phyloP scores from a whole-genome alignment of 2,888 invertebrate species.

The Plutella xylostella region DNA sequence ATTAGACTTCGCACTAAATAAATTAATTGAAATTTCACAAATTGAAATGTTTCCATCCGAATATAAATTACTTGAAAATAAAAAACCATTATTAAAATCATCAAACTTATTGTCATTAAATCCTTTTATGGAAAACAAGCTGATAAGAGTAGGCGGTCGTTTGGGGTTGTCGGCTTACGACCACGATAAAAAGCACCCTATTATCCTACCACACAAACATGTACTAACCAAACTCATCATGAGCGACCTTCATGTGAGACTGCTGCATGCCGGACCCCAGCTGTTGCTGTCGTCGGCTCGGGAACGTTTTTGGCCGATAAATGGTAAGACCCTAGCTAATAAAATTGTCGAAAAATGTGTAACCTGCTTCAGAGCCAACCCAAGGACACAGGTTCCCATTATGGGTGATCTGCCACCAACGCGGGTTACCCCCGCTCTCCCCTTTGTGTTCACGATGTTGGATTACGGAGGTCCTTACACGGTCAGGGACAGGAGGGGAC shows the following conservation, averaged over 20 bases:
- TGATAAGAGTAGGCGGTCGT: constrained; percentile 4
- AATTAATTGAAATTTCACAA: neutral
- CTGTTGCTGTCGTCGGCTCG: neutral
- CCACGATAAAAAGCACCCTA: constrained; percentile 4
- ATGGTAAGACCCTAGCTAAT: neutral
- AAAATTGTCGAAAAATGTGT: neutral
- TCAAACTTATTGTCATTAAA: neutral
- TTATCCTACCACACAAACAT: neutral
- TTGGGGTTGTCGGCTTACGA: neutral
- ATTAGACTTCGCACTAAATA: neutral
- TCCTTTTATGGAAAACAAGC: neutral
- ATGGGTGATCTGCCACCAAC: neutral
- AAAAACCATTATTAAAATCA: neutral
- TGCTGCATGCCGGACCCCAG: constrained; percentile 2
- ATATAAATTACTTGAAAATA: neutral
- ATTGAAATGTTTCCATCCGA: neutral
- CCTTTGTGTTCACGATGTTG: neutral
- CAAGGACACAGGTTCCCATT: neutral
- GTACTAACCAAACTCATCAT: neutral
- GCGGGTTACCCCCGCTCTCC: neutral
- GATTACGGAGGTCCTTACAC: neutral
- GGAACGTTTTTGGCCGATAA: constrained; percentile 2
- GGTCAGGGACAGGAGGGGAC: neutral
- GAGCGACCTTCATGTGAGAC: neutral
- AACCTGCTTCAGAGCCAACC: neutral